These are phyloP conservation scores for Panagrolaimus sp. DNA, from an alignment of 1,140 invertebrate genomes.

Conservation along the genomic window DNA sequence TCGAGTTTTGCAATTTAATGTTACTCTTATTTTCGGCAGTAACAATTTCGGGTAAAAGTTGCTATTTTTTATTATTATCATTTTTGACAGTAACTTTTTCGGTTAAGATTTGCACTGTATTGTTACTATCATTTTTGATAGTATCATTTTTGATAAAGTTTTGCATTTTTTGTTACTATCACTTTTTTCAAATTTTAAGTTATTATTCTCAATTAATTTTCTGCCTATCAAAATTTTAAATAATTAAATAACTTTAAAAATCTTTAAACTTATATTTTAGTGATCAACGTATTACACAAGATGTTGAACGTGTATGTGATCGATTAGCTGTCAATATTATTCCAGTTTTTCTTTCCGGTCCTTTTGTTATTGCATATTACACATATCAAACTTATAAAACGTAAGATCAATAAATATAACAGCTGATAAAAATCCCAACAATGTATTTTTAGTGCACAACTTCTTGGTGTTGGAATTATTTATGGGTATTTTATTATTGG, in stretches of 20 bases:
- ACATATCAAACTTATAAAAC: slow-evolving; percentile 29
- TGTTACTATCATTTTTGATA: too few species aligned
- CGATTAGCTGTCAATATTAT: slow-evolving; percentile 36
- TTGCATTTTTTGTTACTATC: too few species aligned
- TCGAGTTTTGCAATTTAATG: too few species aligned
- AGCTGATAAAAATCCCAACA: not conserved
- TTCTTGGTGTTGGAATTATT: slow-evolving; percentile 64
- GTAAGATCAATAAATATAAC: slow-evolving; percentile 24
- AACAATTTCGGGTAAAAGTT: too few species aligned
- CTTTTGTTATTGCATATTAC: slow-evolving; percentile 37
- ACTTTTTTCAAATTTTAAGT: too few species aligned
- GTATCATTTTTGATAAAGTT: too few species aligned
- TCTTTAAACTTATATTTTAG: slow-evolving; percentile 19
- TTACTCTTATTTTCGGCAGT: too few species aligned
- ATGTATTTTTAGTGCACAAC: slow-evolving; percentile 62
- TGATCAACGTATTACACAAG: slow-evolving; percentile 46
- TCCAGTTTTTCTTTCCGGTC: slow-evolving; percentile 32
- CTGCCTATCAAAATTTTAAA: too few species aligned
- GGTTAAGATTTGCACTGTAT: not conserved
- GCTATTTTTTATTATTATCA: slow-evolving; percentile 11
- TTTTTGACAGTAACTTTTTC: not conserved
- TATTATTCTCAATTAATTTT: too few species aligned
- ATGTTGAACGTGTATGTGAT: slow-evolving; percentile 35
- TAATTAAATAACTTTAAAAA: too few species aligned
- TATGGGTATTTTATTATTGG: slow-evolving; percentile 65